phyloP scores from a whole-genome alignment of 1,140 invertebrate genomes.

The Drepana arcuata region DNA sequence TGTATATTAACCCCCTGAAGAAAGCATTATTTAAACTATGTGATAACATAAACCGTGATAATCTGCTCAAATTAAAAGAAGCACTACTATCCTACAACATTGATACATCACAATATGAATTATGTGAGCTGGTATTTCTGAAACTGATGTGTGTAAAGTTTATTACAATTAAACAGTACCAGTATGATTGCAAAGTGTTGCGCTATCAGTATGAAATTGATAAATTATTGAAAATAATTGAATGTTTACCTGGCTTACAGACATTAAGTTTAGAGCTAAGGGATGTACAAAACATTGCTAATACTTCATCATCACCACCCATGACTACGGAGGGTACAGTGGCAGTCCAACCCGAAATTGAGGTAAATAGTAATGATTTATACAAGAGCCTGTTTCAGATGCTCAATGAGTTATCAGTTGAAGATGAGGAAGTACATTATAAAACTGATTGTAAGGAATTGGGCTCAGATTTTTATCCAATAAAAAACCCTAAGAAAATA shows the following conservation, averaged over 20 bases:
- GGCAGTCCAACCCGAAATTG: too few species aligned
- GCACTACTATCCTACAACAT: conserved; percentile 36
- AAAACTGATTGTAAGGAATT: conserved; percentile 38
- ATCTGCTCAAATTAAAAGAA: conserved; percentile 39
- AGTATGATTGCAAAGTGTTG: conserved; percentile 15
- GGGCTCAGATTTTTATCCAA: conserved; percentile 32
- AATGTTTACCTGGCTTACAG: conserved; percentile 30
- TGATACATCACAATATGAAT: conserved; percentile 37
- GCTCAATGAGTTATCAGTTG: conserved; percentile 21
- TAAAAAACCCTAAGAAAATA: conserved; percentile 39
- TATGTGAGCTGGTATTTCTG: conserved; percentile 48
- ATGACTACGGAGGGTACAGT: too few species aligned
- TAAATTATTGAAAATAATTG: conserved; percentile 36
- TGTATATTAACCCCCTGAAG: conserved; percentile 49
- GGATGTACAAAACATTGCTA: too few species aligned
- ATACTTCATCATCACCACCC: too few species aligned
- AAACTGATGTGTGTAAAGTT: conserved; percentile 51
- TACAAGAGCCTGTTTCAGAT: conserved; percentile 27
- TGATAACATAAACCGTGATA: conserved; percentile 40
- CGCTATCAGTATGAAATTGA: conserved; percentile 25
- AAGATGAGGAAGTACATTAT: conserved; percentile 25
- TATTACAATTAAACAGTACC: conserved; percentile 29
- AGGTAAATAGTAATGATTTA: too few species aligned
- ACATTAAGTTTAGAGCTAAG: too few species aligned
- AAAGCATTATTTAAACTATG: conserved; percentile 47